A percentile compares a stretch with the other conserved stretches of the same genome.
Conservation (phyloP, 2,113 vertebrate genomes). For the Falcunculus frontatus region DNA sequence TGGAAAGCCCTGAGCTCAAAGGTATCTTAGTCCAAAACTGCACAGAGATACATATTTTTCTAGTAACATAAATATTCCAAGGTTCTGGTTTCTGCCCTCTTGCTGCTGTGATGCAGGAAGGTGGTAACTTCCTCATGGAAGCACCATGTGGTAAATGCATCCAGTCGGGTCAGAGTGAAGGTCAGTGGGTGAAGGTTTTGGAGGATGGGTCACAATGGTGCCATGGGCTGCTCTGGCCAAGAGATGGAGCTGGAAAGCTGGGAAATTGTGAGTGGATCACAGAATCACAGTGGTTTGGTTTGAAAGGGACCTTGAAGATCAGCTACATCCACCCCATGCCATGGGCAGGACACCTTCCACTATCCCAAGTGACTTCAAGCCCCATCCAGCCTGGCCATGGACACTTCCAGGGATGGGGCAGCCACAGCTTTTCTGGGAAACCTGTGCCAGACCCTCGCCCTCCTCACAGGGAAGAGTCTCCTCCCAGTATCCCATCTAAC, state of each 20-base stretch:
- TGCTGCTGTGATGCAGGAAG: not conserved
- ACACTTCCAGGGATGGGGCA: not conserved
- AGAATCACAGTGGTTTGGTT: not conserved
- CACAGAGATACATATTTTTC: not conserved
- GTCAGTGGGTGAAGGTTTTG: not conserved
- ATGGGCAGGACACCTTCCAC: too few species aligned
- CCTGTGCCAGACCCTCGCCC: not conserved
- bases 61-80: not conserved
- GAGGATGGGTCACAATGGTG: fast-evolving
- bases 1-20: not conserved
- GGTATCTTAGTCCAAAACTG: not conserved
- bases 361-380: not conserved
- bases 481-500: not conserved
- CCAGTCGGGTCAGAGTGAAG: not conserved
- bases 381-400: not conserved
- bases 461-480: not conserved
- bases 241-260: not conserved
- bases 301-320: too few species aligned
- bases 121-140: not conserved
- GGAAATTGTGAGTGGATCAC: fast-evolving
- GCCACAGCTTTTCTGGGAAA: not conserved
- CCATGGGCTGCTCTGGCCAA: not conserved
- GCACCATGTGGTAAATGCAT: fast-evolving
- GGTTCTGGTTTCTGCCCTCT: not conserved
- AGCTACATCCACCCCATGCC: not conserved